phyloP scores from a whole-genome alignment of 2,888 invertebrate species.

The Tiliacea citrago region DNA sequence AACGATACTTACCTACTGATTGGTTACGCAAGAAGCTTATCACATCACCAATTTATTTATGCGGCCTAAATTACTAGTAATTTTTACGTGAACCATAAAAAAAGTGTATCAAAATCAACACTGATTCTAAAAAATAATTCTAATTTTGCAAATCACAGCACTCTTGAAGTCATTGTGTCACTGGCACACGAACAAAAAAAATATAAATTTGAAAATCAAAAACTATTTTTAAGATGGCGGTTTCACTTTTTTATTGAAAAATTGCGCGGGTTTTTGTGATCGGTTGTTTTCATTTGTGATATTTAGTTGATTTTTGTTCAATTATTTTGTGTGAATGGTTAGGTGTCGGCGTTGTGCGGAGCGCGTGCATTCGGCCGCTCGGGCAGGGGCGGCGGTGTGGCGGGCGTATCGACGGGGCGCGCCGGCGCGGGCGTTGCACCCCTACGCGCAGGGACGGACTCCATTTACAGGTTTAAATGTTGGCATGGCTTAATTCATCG shows the following conservation, averaged over 20 bases:
- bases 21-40: slow-evolving; percentile 68
- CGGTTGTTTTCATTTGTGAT: slow-evolving; percentile 37
- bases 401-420: slow-evolving; percentile 74
- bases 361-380: slow-evolving; percentile 77
- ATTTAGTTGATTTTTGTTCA: slow-evolving; percentile 38
- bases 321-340: slow-evolving; percentile 62
- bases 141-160: slow-evolving; percentile 74
- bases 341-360: slow-evolving; percentile 64
- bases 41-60: slow-evolving; percentile 61
- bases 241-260: slow-evolving; percentile 41
- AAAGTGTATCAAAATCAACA: slow-evolving; percentile 51
- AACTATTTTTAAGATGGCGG: slow-evolving; percentile 24
- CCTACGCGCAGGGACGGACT: slow-evolving; percentile 76
- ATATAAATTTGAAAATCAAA: slow-evolving; percentile 49
- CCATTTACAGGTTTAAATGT: neutral
- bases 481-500: neutral
- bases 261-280: slow-evolving; percentile 55
- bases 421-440: slow-evolving; percentile 85
- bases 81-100: slow-evolving; percentile 40
- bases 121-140: slow-evolving; percentile 58
- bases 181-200: slow-evolving; percentile 66
- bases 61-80: slow-evolving; percentile 38
- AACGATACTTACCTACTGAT: slow-evolving; percentile 59
- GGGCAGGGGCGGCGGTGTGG: slow-evolving; percentile 78
- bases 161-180: slow-evolving; percentile 69